Base-by-base conservation (phyloP, 2,113 vertebrate genomes). In the Tachysurus vachellii region DNA sequence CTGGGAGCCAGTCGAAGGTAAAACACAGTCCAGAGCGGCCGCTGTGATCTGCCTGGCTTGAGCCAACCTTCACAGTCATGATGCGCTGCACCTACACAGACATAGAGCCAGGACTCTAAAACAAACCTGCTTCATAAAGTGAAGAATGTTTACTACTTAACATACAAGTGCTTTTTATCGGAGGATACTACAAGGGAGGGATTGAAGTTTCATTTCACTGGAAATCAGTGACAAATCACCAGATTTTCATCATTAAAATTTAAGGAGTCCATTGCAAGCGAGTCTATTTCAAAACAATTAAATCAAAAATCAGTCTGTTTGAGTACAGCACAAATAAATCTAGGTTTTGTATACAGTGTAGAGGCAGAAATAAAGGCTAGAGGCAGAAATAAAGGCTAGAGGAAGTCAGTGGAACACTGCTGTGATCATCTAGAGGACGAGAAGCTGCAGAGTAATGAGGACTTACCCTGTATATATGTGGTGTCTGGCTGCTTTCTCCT, bases 1-100 rank as follows among this genome's bases (percentile, higher is more conserved):
- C 90, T 0, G 97, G 96, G 91, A 97, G 93, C 98, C 98, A 99
- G 70, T 97, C 97, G 91, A 98, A 91, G 62, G 95, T 95, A 91
- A 98, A 96, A 88, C 97, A 97, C 87, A 97, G 96, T 4, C 97
- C 98, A 0, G 96, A 97, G 57, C 90, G 93, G 0, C 94, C 90
- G 0, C 85, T 73, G 0, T 91, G 94, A 50, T 95, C 94, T 0
- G 95, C 93, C 92, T 96, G 96, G 79, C 96, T 85, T 10, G 98
- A 96, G 56, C 98, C 98, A 86, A 98, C 94, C 88, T 96, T 97
- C 64, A 99, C 92, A 0, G 94, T 95, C n/a, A 97, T 89, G 0
- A 97, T 90, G 6, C 93, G 93, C 90, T 96, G 95, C 14, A 93
- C 96, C 95, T 96, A 88, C 0, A 82, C 57, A 86, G 5, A 82